phyloP scores from a whole-genome alignment of 2,888 invertebrate species.

The Microplitis manilae region DNA sequence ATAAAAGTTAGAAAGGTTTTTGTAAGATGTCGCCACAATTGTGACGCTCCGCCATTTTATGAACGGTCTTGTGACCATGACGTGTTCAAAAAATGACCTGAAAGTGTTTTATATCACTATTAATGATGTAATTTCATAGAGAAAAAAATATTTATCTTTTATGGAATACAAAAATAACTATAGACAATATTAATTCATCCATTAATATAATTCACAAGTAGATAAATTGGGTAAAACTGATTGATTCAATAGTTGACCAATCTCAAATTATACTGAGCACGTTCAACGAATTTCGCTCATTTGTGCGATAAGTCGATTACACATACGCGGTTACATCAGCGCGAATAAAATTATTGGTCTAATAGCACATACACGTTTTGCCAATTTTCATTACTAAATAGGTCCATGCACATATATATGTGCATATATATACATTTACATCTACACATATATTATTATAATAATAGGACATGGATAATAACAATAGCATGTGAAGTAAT shows the following conservation, averaged over 20 bases:
- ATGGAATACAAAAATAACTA: no score
- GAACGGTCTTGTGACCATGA: no score
- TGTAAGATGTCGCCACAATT: no score
- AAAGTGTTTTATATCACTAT: no score
- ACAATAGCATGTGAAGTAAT: conserved; percentile 37
- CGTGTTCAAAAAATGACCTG: no score
- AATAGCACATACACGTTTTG: conserved; percentile 20
- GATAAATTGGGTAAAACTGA: conserved; percentile 15
- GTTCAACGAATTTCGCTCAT: conserved; percentile 27
- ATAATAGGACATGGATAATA: not conserved
- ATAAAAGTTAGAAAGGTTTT: no score
- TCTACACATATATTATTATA: no score
- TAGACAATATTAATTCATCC: not conserved
- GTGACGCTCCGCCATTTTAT: no score
- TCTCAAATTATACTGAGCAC: conserved; percentile 24
- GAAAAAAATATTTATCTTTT: no score
- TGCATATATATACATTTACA: no score
- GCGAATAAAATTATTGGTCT: conserved; percentile 21
- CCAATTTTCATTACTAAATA: conserved; percentile 14
- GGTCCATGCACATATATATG: not conserved
- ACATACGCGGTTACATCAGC: conserved; percentile 26
- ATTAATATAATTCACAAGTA: not conserved
- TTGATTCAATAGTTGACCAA: conserved; percentile 26
- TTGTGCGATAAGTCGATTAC: conserved; percentile 33
- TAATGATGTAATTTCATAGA: no score